Evolutionary conservation across 2,113 vertebrate species (phyloP).

Genomic region (Tupaia chinensis): DNA sequence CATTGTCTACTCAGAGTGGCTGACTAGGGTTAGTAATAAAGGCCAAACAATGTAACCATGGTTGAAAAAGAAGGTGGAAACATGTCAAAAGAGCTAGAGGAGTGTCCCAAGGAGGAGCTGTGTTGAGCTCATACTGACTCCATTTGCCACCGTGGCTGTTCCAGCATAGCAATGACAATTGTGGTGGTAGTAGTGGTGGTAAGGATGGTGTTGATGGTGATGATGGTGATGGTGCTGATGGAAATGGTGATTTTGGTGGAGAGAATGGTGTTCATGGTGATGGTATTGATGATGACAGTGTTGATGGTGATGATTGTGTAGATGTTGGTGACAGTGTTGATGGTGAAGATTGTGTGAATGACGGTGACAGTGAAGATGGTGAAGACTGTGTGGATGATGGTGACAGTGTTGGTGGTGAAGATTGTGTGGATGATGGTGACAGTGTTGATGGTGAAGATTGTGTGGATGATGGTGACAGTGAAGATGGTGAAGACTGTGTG

Average conservation of each 20-base stretch:
- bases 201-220: too few species aligned
- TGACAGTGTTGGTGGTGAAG: fast-evolving
- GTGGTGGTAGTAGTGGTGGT: background rate
- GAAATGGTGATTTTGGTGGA: background rate
- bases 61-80: background rate
- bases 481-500: fast-evolving
- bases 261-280: background rate
- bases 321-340: fast-evolving
- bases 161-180: background rate
- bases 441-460: fast-evolving
- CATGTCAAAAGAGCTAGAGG: background rate
- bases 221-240: background rate
- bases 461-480: background rate
- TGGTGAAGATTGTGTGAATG: fast-evolving
- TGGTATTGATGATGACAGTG: too few species aligned
- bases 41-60: too few species aligned
- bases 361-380: fast-evolving
- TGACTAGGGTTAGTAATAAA: background rate
- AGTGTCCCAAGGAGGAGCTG: background rate
- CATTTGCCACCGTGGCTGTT: fast-evolving
- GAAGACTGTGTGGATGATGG: fast-evolving
- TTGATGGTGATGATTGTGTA: too few species aligned
- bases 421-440: fast-evolving
- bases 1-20: background rate
- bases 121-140: too few species aligned